Base-by-base conservation (phyloP, 1,140 invertebrate species). In the Dufourea novaeangliae region DNA sequence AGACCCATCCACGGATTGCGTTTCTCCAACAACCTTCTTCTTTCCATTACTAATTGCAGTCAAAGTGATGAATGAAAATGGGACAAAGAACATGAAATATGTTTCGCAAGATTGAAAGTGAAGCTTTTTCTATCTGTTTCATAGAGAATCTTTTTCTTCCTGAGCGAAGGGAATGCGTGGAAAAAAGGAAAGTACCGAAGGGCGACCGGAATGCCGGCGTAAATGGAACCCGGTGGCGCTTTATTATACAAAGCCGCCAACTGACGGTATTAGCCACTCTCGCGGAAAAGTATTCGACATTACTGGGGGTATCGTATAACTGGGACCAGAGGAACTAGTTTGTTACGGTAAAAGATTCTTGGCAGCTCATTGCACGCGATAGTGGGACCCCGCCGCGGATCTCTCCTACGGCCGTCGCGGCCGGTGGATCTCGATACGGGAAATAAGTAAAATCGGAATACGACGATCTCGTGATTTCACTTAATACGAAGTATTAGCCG, bases 321-420 rank as follows among this genome's bases (percentile, higher is more conserved):
- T 75, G 72, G 44, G 32, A 68, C 54, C 46, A 54, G 72, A 67
- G 56, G 71, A 79, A 79, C 78, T 79, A 79, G 78, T 79, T 79
- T 79, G 78, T 79, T 79, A 79, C 78, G 78, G 78, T 79, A 79
- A 79, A 79, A 79, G 78, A 79, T 76, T 79, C 78, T 69, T 79
- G 78, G 71, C 72, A 68, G 78, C 78, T 79, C 63, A 25, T 75
- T 79, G 78, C 71, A 79, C 64, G 78, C 72, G 72, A 67, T 68
- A 75, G 72, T 68, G 32, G 59, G 50, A 52, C 29, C 37, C 39
- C 70, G 52, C 27, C 61, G 52, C 37, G 63, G 63, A 79, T 79
- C 77, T 79, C 54, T 68, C 56, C 59, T 39, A 50, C 41, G 34
- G 37, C 46, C 17, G 1, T 32, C 46, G 72, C 20, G 34, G 61